Conservation (phyloP, 1,140 invertebrate genomes). For the Drosophila punjabiensis region DNA sequence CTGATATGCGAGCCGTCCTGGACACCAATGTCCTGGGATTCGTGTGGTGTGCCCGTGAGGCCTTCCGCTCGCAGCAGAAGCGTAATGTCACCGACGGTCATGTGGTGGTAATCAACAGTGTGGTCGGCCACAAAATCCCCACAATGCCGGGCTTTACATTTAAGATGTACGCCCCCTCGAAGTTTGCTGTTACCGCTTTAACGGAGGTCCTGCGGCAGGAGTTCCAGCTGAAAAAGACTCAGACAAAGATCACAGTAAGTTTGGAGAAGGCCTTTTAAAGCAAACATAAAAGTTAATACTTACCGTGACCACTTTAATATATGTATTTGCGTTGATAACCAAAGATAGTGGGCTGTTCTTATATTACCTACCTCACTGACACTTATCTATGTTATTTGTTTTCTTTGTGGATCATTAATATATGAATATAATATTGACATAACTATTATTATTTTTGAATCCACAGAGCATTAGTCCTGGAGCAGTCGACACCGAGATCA, state of each 20-base stretch:
- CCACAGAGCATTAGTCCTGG: slow-evolving; percentile 61
- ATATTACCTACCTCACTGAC: too few species aligned
- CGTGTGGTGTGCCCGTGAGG: slow-evolving; percentile 86
- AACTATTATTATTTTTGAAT: not conserved
- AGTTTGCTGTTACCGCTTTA: slow-evolving; percentile 87
- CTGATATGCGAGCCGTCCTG: slow-evolving; percentile 38
- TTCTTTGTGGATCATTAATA: not conserved
- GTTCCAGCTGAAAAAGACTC: slow-evolving; percentile 85
- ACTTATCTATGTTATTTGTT: not conserved
- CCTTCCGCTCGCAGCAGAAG: slow-evolving; percentile 87
- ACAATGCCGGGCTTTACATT: slow-evolving; percentile 54
- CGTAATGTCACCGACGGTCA: slow-evolving; percentile 88
- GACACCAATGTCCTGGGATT: slow-evolving; percentile 87
- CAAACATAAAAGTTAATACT: not conserved
- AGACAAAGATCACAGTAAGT: slow-evolving; percentile 87
- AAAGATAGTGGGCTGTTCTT: not conserved
- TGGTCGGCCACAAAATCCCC: slow-evolving; percentile 60
- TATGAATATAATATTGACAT: not conserved
- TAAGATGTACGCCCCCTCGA: slow-evolving; percentile 87
- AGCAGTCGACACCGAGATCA: slow-evolving; percentile 61
- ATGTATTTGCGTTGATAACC: not conserved
- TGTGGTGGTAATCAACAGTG: slow-evolving; percentile 84
- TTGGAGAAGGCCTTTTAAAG: not conserved
- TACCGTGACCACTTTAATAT: too few species aligned
- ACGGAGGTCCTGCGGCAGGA: slow-evolving; percentile 87